Conservation (phyloP, 2,113 vertebrate species). For the Pomatorhinus ruficollis region DNA sequence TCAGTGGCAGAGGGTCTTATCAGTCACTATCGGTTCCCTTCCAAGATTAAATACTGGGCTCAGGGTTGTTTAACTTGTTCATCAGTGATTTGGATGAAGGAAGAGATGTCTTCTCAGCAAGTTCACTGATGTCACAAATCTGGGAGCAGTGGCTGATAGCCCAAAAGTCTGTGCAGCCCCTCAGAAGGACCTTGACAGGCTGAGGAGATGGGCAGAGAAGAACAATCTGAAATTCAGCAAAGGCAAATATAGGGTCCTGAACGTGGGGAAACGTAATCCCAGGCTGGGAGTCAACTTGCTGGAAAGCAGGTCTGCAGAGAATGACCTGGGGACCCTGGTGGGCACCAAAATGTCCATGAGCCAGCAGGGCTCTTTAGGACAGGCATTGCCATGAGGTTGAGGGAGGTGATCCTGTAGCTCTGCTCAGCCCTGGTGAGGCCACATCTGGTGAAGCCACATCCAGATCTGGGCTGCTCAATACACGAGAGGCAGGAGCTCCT, state of each 20-base stretch:
- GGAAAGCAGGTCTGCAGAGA: not conserved
- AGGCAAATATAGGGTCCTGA: not conserved
- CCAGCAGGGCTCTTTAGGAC: not conserved
- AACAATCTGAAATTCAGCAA: not conserved
- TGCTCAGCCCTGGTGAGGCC: not conserved
- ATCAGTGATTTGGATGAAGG: not conserved
- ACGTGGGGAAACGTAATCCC: not conserved
- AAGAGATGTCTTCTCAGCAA: not conserved
- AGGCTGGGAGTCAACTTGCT: not conserved
- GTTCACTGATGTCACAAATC: not conserved
- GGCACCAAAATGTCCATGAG: not conserved
- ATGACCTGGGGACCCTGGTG: not conserved
- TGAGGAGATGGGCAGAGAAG: not conserved
- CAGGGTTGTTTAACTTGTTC: not conserved
- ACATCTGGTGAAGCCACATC: not conserved
- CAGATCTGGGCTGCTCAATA: not conserved
- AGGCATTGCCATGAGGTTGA: not conserved
- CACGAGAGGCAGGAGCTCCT: not conserved
- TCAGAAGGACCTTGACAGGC: not conserved
- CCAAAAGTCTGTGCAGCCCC: not conserved
- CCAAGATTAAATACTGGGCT: not conserved
- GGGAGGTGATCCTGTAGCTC: not conserved
- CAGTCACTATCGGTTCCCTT: not conserved
- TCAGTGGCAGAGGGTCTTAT: not conserved
- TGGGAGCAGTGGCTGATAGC: not conserved